Evolutionary conservation across 2,888 invertebrate species (phyloP).

Genomic region (Podabrus alpinus): DNA sequence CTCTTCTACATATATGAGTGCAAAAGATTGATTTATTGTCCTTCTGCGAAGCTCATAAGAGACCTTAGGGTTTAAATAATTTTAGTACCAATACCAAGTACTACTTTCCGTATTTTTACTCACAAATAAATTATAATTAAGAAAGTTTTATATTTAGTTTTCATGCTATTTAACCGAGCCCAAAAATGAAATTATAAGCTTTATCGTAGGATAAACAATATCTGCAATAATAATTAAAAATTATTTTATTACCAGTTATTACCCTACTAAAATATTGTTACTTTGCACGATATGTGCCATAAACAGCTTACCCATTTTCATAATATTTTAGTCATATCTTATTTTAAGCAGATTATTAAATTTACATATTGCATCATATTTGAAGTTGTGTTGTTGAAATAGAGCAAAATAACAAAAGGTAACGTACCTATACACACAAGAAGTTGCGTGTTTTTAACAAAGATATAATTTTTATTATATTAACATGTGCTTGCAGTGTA

Average conservation of each 20-base stretch:
- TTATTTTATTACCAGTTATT: slow-evolving; percentile 8
- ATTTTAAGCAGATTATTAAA: background rate
- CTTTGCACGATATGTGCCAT: slow-evolving; percentile 2
- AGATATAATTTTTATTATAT: slow-evolving; percentile 16
- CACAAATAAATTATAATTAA: background rate
- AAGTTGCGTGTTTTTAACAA: slow-evolving; percentile 11
- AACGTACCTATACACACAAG: background rate
- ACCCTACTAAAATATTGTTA: background rate
- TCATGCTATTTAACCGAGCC: background rate
- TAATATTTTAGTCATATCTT: background rate
- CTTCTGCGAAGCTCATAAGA: background rate
- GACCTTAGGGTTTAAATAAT: background rate
- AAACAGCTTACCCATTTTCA: background rate
- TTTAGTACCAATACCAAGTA: background rate
- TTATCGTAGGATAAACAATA: background rate
- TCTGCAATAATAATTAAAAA: slow-evolving; percentile 14
- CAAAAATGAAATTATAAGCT: background rate
- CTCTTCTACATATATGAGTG: background rate
- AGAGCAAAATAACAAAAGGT: background rate
- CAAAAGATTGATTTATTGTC: background rate
- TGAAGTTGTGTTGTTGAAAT: background rate
- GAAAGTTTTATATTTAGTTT: background rate
- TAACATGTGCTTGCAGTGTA: slow-evolving; percentile 13
- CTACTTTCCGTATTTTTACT: background rate
- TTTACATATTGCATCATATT: slow-evolving; percentile 6